Evolutionary conservation across 2,797 vertebrate genomes (phyloP).

Genomic region (Gallinago nigripennis): DNA sequence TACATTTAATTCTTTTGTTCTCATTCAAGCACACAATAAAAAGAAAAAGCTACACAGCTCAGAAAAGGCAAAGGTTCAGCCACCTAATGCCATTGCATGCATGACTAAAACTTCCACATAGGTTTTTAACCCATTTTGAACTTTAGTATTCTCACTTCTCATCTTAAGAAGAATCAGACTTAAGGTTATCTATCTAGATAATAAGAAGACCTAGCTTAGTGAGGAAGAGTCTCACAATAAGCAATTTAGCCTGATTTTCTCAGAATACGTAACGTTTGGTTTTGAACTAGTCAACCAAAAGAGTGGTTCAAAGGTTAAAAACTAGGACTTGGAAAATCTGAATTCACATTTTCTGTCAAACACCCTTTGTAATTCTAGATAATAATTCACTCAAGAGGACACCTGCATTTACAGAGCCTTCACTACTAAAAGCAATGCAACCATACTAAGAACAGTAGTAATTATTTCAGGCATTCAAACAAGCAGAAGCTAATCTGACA

Average conservation of each 20-base stretch:
- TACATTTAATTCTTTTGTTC: background rate
- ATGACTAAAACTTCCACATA: background rate
- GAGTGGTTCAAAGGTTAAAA: background rate
- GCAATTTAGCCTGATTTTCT: background rate
- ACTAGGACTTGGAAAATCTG: background rate
- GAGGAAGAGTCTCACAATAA: background rate
- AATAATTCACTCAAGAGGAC: background rate
- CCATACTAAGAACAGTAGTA: background rate
- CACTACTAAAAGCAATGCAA: background rate
- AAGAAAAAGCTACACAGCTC: background rate
- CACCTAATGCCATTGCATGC: background rate
- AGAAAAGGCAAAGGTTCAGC: background rate
- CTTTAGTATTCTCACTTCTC: background rate
- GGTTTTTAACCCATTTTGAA: background rate
- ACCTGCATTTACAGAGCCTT: background rate
- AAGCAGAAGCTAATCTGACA: background rate
- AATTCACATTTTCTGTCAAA: background rate
- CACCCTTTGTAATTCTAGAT: background rate
- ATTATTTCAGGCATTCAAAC: background rate
- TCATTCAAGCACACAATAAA: background rate
- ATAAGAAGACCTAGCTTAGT: background rate
- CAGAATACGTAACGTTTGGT: background rate
- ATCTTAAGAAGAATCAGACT: background rate
- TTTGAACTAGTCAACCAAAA: background rate
- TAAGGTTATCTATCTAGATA: background rate